phyloP scores from a whole-genome alignment of 2,888 invertebrate species.

The Nemotelus nigrinus region DNA sequence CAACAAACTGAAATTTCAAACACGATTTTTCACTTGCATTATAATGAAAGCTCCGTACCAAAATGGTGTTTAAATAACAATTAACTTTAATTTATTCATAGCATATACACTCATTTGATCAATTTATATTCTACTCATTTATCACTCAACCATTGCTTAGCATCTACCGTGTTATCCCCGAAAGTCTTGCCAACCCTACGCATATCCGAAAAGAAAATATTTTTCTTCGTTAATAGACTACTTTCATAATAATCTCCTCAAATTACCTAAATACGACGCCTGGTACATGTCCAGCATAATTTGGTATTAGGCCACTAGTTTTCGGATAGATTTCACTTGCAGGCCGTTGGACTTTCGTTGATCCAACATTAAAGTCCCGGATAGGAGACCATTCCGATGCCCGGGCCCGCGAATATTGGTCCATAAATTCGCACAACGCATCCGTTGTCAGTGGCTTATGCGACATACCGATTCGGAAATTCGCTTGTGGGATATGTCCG shows the following conservation, averaged over 20 bases:
- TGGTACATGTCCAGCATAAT: constrained; percentile 82
- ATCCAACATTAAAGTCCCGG: constrained; percentile 57
- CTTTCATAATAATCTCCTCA: background rate
- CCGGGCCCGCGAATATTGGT: constrained; percentile 76
- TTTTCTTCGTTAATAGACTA: background rate
- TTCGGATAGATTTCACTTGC: constrained; percentile 75
- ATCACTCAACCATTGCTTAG: constrained; percentile 77
- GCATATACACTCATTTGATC: background rate
- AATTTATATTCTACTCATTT: background rate
- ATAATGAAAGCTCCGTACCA: too few relatives aligned
- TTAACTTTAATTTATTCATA: background rate
- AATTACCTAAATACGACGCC: constrained; percentile 75
- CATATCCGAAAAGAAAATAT: constrained; percentile 45
- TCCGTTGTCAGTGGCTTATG: constrained; percentile 73
- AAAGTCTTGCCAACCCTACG: constrained; percentile 78
- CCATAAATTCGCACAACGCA: constrained; percentile 78
- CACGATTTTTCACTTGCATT: too few relatives aligned
- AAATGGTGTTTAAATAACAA: too few relatives aligned
- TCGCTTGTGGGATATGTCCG: constrained; percentile 61
- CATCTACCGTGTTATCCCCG: constrained; percentile 77
- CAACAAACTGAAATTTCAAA: too few relatives aligned
- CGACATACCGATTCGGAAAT: constrained; percentile 60
- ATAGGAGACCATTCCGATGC: constrained; percentile 79
- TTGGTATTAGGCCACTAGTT: constrained; percentile 78
- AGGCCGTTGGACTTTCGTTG: constrained; percentile 55